Conservation (phyloP, 1,140 invertebrate genomes). For the Drosophila dunni region DNA sequence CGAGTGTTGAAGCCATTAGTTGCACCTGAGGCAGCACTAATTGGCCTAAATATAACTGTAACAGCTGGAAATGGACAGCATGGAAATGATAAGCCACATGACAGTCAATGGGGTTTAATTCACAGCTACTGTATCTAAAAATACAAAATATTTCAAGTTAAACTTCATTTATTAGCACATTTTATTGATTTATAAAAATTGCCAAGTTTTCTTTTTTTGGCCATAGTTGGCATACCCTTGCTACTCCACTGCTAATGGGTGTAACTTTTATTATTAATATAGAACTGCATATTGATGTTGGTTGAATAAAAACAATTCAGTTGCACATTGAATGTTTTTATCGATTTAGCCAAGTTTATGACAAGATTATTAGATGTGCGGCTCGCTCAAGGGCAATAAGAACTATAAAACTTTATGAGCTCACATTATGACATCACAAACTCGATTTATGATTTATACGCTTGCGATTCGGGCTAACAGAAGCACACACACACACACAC, state of each 20-base stretch:
- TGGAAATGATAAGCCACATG: slow-evolving; percentile 2
- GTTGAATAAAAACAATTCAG: slow-evolving; percentile 17
- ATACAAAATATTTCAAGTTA: too few species aligned
- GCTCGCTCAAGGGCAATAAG: slow-evolving; percentile 14
- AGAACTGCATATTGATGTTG: slow-evolving; percentile 24
- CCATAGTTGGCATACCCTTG: neutral
- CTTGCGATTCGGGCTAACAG: slow-evolving; percentile 18
- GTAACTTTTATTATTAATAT: slow-evolving; percentile 4
- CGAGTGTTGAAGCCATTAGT: neutral
- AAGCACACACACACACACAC: neutral
- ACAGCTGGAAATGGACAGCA: neutral
- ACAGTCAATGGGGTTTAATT: neutral
- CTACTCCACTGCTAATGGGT: neutral
- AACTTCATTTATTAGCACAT: too few species aligned
- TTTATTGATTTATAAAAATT: too few species aligned
- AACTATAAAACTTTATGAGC: slow-evolving; percentile 32
- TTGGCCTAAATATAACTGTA: slow-evolving; percentile 20
- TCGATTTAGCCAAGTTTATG: neutral
- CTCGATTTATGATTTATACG: slow-evolving; percentile 51
- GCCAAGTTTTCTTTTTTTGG: neutral
- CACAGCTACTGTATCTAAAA: neutral
- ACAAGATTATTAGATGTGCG: slow-evolving; percentile 30
- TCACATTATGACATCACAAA: slow-evolving; percentile 69
- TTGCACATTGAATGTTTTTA: slow-evolving; percentile 10
- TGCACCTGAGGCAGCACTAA: slow-evolving; percentile 31